Base-by-base conservation (phyloP, 1,140 invertebrate genomes). In the Pseudomyrmex concolor region DNA sequence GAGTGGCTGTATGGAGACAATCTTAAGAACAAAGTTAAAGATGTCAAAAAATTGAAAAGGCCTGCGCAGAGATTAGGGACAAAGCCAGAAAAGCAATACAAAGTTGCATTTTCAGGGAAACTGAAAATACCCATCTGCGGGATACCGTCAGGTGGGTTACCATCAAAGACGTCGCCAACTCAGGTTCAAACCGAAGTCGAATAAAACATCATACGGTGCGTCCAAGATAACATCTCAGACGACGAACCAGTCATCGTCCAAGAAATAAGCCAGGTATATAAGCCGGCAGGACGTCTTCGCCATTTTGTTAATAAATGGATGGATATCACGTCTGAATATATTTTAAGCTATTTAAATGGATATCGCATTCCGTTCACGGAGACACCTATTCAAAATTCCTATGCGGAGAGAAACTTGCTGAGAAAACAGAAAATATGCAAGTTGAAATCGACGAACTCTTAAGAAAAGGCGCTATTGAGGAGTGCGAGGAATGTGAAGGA, bases 1-100 rank as follows among this genome's bases (percentile, higher is more conserved):
- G 1, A 66, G 13, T 77, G 50, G 50, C 2, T 66, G 2, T 83
- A 83, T 22, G 45, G 34, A 2, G 4, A 66, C 22, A 71, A 72
- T 66, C 67, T 76, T 12, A 54, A 34, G 10, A 55, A 83, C 0
- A 17, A 67, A 7, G 15, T 83, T 0, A 83, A 83, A 4, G 55
- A 83, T 1, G 64, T 55, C 1, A 59, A 76, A 67, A 4, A 22
- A 15, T 83, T 9, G 60, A 59, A 19, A 83, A 76, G 13, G 62
- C 55, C 1, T 63, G 22, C 13, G 34, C 34, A 34, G 34, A 34
- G 34, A 34, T 15, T 19, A 7, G 43, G n/a, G 4, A 62, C 13
- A 3, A 64, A 66, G 13, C 5, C 13, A 10, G 7, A 10, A 72
- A n/a, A 10, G 3, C 9, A 13, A 13, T 1, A 12, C 3, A 48